Evolutionary conservation across 2,888 invertebrate genomes (phyloP).

Genomic region (Parnassius smintheus): DNA sequence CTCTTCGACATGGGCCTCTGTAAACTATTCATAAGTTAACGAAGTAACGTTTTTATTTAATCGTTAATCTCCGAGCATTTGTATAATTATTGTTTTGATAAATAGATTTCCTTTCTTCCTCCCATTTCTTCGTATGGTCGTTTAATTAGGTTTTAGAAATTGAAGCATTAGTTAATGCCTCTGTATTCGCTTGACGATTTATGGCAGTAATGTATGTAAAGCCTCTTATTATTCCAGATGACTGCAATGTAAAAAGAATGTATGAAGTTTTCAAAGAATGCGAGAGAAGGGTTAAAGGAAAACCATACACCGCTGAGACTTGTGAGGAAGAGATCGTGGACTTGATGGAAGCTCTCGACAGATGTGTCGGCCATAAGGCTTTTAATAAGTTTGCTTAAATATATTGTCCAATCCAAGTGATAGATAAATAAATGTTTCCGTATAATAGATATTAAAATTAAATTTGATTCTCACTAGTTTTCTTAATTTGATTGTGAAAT

Average conservation of each 20-base stretch:
- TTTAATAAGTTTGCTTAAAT: conserved; percentile 38
- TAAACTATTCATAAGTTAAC: too few relatives aligned
- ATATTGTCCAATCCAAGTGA: not conserved
- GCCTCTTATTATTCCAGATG: conserved; percentile 38
- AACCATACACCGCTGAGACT: conserved; percentile 59
- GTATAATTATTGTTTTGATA: too few relatives aligned
- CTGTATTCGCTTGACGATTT: too few relatives aligned
- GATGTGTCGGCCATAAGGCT: conserved; percentile 51
- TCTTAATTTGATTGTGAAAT: too few relatives aligned
- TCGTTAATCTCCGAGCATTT: too few relatives aligned
- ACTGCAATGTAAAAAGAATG: conserved; percentile 46
- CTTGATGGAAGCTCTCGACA: conserved; percentile 54
- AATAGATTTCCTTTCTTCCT: too few relatives aligned
- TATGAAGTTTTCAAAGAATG: conserved; percentile 45
- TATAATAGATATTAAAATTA: not conserved
- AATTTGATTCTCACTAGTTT: not conserved
- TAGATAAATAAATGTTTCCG: not conserved
- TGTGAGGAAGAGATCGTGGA: conserved; percentile 62
- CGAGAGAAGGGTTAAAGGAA: conserved; percentile 45
- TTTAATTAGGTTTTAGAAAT: too few relatives aligned
- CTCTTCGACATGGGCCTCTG: too few relatives aligned
- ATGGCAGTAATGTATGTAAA: too few relatives aligned
- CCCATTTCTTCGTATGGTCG: too few relatives aligned
- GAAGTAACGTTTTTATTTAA: too few relatives aligned
- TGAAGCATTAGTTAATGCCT: too few relatives aligned